Evolutionary conservation across 2,113 vertebrate genomes (phyloP).

Genomic region (Cygnus atratus): DNA sequence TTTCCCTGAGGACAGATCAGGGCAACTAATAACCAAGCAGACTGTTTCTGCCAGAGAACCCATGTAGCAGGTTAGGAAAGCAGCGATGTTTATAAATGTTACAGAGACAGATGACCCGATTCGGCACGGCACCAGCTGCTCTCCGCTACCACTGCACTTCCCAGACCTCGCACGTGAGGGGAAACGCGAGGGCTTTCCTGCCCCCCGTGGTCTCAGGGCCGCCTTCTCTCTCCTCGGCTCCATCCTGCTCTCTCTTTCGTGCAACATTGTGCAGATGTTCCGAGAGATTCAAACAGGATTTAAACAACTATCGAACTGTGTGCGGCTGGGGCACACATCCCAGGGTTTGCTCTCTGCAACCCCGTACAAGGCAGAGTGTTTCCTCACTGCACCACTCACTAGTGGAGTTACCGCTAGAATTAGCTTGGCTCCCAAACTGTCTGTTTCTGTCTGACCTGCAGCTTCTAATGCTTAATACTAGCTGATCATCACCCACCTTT

Average conservation of each 20-base stretch:
- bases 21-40: not conserved
- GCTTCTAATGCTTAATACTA: not conserved
- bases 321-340: not conserved
- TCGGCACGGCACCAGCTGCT: not conserved
- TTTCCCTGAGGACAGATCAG: not conserved
- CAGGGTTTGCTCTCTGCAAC: not conserved
- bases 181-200: not conserved
- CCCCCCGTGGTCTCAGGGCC: not conserved
- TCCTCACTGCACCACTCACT: not conserved
- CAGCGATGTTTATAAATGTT: fast-evolving
- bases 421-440: not conserved
- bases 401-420: not conserved
- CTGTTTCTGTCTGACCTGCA: not conserved
- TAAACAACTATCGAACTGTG: fast-evolving
- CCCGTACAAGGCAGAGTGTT: not conserved
- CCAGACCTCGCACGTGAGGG: fast-evolving
- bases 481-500: not conserved
- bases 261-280: not conserved
- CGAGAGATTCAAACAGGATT: not conserved
- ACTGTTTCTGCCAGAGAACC: not conserved
- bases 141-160: not conserved
- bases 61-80: not conserved
- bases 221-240: not conserved
- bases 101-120: not conserved
- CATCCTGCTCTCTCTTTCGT: not conserved